Percentiles rank a stretch among this genome's conserved stretches.
Evolutionary conservation across 2,888 invertebrate species (phyloP).

Genomic region (Magallana nippona): DNA sequence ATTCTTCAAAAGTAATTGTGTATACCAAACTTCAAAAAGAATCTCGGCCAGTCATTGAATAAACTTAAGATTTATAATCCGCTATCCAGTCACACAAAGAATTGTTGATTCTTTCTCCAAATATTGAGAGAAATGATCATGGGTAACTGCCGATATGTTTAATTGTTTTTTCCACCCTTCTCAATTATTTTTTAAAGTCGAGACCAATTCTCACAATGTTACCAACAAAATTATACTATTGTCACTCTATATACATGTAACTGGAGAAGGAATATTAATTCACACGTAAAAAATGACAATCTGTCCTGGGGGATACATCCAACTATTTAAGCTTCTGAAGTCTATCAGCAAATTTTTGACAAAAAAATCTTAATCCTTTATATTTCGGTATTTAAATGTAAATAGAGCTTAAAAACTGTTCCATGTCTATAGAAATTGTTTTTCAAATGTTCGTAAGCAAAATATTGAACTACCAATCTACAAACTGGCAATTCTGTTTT

Average conservation of each 20-base stretch:
- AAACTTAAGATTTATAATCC: neutral
- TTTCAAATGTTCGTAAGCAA: constrained; percentile 2
- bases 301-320: neutral
- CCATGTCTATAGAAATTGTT: constrained; percentile 11
- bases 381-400: constrained; percentile 5
- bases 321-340: neutral
- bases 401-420: constrained; percentile 17
- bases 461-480: constrained; percentile 29
- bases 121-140: constrained; percentile 12
- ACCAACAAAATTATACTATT: too few species aligned
- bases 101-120: neutral
- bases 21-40: neutral
- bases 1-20: neutral
- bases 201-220: too few species aligned
- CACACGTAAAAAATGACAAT: too few species aligned
- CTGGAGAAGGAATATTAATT: too few species aligned
- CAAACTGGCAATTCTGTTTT: constrained; percentile 24
- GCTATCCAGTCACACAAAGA: constrained; percentile 6
- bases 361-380: neutral
- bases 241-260: too few species aligned
- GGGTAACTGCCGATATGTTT: neutral
- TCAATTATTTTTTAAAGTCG: too few species aligned
- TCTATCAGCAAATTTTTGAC: neutral
- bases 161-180: too few species aligned
- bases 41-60: neutral